Evolutionary conservation across 2,888 invertebrate genomes (phyloP).

Genomic region (Mactromeris polynyma): DNA sequence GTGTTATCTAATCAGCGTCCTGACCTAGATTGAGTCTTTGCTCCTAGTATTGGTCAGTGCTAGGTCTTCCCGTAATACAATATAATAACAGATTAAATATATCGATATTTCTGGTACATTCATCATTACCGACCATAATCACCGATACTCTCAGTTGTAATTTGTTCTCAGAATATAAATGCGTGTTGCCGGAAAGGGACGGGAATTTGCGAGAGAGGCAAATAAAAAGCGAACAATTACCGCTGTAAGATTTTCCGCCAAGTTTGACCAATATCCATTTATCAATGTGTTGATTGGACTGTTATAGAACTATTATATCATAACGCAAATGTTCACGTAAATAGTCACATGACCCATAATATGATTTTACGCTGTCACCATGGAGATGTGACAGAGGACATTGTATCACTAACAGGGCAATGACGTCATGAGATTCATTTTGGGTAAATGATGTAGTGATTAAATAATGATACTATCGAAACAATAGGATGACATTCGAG

Average conservation of each 20-base stretch:
- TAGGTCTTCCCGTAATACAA: neutral
- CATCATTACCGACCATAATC: conserved; percentile 4
- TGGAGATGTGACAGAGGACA: neutral
- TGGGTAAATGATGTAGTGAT: too few relatives aligned
- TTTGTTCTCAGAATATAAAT: neutral
- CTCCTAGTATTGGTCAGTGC: neutral
- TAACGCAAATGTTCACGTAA: neutral
- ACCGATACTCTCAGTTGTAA: neutral
- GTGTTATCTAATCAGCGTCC: too few relatives aligned
- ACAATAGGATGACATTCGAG: too few relatives aligned
- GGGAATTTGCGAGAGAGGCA: neutral
- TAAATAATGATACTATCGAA: too few relatives aligned
- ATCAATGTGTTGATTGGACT: neutral
- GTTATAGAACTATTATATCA: neutral
- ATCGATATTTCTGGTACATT: neutral
- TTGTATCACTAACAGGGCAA: neutral
- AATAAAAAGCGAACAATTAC: neutral
- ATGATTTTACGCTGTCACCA: neutral
- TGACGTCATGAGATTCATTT: neutral
- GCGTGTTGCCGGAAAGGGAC: neutral
- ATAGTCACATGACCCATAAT: neutral
- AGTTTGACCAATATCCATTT: neutral
- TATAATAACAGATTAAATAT: neutral
- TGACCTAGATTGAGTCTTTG: neutral
- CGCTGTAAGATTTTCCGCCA: neutral